phyloP scores from a whole-genome alignment of 2,113 vertebrate species.

The Vulpes ferrilata region DNA sequence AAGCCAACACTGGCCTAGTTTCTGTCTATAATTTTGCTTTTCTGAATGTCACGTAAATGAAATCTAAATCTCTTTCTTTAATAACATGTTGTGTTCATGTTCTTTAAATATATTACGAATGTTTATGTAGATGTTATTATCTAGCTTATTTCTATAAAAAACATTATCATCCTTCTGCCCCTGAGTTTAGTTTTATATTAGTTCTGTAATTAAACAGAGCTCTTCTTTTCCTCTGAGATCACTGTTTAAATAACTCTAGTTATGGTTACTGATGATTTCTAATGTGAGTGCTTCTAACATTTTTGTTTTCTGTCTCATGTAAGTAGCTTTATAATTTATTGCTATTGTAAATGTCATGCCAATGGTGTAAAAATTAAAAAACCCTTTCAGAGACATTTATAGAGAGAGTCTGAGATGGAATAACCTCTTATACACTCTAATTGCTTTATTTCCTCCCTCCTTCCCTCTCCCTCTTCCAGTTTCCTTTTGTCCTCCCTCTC shows the following conservation, averaged over 20 bases:
- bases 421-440: neutral
- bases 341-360: neutral
- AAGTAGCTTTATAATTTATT: slow-evolving; percentile 10
- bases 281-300: neutral
- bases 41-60: neutral
- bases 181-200: slow-evolving; percentile 13
- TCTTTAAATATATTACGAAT: neutral
- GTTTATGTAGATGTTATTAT: neutral
- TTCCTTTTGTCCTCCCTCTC: neutral
- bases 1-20: neutral
- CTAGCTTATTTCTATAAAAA: neutral
- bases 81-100: neutral
- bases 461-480: no score
- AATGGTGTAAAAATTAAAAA: neutral
- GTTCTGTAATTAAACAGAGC: slow-evolving; percentile 31
- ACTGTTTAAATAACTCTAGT: slow-evolving; percentile 11
- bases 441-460: neutral
- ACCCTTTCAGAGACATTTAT: neutral
- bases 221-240: neutral
- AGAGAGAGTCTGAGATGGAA: neutral
- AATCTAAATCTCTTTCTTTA: neutral
- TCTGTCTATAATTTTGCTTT: neutral
- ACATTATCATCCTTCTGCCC: neutral
- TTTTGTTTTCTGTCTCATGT: neutral
- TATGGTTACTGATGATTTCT: neutral